Conservation (phyloP, 2,113 vertebrate species). For the Psilopsiagon aymara region DNA sequence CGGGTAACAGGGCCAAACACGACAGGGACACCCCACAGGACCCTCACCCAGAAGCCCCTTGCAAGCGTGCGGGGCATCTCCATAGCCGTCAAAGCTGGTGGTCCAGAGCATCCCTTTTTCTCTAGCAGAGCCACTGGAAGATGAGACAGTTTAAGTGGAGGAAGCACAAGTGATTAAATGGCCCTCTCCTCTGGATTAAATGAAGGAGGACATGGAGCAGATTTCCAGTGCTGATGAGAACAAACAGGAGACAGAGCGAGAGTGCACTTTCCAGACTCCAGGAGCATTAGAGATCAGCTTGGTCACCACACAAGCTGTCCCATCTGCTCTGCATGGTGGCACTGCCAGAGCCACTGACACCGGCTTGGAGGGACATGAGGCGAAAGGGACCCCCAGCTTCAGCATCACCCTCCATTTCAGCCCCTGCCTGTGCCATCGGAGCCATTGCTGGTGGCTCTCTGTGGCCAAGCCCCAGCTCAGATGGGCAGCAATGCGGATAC, state of each 20-base stretch:
- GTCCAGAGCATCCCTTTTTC: not conserved
- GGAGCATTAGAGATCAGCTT: not conserved
- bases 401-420: not conserved
- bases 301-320: fast-evolving
- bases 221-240: not conserved
- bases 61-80: not conserved
- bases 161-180: fast-evolving
- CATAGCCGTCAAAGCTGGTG: fast-evolving
- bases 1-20: not conserved
- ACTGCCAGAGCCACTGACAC: fast-evolving
- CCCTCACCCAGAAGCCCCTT: too few relatives aligned
- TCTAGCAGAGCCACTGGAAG: not conserved
- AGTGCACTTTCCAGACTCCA: not conserved
- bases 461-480: not conserved
- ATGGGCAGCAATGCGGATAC: fast-evolving
- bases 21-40: not conserved
- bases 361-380: fast-evolving
- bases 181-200: not conserved
- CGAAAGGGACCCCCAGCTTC: not conserved
- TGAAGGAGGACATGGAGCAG: fast-evolving
- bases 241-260: not conserved
- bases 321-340: fast-evolving
- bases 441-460: not conserved
- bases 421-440: not conserved
- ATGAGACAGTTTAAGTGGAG: not conserved